These are phyloP conservation scores for Drosophila persimilis DNA, from an alignment of 1,140 invertebrate species.

Conservation along the genomic window DNA sequence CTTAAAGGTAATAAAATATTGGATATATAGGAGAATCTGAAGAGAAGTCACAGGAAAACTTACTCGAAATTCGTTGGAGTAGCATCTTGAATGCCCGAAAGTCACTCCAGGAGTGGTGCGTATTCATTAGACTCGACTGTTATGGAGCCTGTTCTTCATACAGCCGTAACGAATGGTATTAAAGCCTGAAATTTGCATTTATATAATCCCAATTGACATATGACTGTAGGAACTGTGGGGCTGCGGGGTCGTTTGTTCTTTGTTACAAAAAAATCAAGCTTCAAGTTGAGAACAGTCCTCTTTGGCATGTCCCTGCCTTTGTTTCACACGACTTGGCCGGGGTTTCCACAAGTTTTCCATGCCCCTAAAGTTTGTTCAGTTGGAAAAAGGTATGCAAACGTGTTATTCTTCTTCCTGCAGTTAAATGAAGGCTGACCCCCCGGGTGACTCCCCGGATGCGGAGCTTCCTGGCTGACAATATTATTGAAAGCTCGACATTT, in stretches of 20 bases:
- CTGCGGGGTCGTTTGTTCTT: not conserved
- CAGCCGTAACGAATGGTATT: too few relatives aligned
- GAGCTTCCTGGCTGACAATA: slow-evolving; percentile 62
- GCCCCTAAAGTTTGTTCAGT: slow-evolving; percentile 26
- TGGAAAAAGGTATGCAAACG: slow-evolving; percentile 71
- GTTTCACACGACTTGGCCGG: slow-evolving; percentile 63
- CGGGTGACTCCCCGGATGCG: slow-evolving; percentile 10
- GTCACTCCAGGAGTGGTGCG: too few relatives aligned
- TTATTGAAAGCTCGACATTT: slow-evolving; percentile 77
- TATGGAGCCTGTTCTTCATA: too few relatives aligned
- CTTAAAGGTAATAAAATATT: too few relatives aligned
- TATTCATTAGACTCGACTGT: too few relatives aligned
- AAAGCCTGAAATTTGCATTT: too few relatives aligned
- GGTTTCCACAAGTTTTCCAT: slow-evolving; percentile 21
- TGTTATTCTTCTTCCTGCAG: slow-evolving; percentile 32
- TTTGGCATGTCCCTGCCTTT: slow-evolving; percentile 42
- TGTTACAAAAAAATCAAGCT: slow-evolving; percentile 36
- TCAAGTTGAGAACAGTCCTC: not conserved
- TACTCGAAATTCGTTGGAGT: too few relatives aligned
- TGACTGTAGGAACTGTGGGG: not conserved
- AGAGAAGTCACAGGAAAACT: too few relatives aligned
- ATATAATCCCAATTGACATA: too few relatives aligned
- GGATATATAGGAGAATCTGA: too few relatives aligned
- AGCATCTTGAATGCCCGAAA: too few relatives aligned
- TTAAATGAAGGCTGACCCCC: slow-evolving; percentile 4